Conservation (phyloP, 2,888 invertebrate genomes). For the Idaea aversata region DNA sequence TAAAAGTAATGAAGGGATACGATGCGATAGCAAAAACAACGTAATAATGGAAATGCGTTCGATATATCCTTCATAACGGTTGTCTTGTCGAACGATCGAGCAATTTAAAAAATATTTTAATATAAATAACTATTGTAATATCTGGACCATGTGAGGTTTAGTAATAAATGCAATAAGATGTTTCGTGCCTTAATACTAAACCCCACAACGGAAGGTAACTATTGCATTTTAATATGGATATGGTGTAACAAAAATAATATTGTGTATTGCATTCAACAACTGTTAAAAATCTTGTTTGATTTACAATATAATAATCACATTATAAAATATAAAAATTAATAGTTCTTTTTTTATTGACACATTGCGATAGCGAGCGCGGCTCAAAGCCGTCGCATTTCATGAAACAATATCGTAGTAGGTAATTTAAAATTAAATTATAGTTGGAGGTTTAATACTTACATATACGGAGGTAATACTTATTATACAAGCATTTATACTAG, state of each 20-base stretch:
- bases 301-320: constrained; percentile 67
- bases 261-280: constrained; percentile 75
- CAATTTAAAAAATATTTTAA: constrained; percentile 61
- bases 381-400: constrained; percentile 7
- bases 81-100: constrained; percentile 53
- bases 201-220: constrained; percentile 48
- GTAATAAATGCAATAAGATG: constrained; percentile 7
- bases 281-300: constrained; percentile 67
- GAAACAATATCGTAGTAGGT: constrained; percentile 35
- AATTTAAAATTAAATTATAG: constrained; percentile 60
- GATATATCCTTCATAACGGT: constrained; percentile 60
- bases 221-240: constrained; percentile 79
- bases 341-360: constrained; percentile 42
- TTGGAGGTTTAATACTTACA: constrained; percentile 74
- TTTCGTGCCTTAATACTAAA: constrained; percentile 19
- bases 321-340: constrained; percentile 39
- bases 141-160: constrained; percentile 42
- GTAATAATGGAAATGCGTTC: constrained; percentile 40
- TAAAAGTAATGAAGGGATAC: constrained; percentile 21
- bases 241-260: constrained; percentile 71
- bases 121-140: constrained; percentile 71
- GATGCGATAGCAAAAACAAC: constrained; percentile 15
- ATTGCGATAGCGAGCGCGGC: constrained; percentile 15
- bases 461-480: constrained; percentile 77
- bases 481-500: constrained; percentile 56